Evolutionary conservation across 2,888 invertebrate species (phyloP), one percentile per base, ranked within the genome.

Genomic region (Rhogogaster chlorosoma): DNA sequence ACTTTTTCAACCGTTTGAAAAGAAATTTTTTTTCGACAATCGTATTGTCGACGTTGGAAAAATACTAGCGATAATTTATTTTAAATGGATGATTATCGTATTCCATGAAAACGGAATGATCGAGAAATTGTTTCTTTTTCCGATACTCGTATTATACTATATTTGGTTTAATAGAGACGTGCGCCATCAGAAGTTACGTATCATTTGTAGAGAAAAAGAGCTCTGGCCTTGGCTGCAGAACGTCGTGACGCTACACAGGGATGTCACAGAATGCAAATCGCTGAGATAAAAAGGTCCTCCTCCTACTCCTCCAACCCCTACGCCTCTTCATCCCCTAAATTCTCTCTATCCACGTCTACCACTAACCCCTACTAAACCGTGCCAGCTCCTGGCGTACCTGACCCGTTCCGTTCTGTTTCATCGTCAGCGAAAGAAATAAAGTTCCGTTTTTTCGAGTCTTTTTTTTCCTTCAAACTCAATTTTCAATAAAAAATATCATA

Each of bases 211-310:
- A 45, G 4, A 67, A 82, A 83, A 42, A 86, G 78, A 82, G 75
- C 64, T 86, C 80, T 45, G 67, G 71, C 70, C 70, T 77, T 71
- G 83, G 15, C 36, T 42, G 18, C 71, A 29, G 26, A 29, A 15
- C 49, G 22, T 36, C 75, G 53, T 22, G 32, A 49, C 18, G 49
- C 67, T 12, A 49, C 70, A 67, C 85, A 32, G 42, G 83, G 82
- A 80, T 80, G 85, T 78, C 86, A 85, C 85, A 75, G 84, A 88
- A 88, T 88, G 89, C 88, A 88, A 90, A 89, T 89, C 85, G 86
- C 49, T 80, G 49, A 85, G 87, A 86, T 87, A 87, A 86, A 88
- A 89, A 86, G 87, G 71, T 67, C 42, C 82, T 83, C 84, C 29
- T 73, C 57, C 86, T 45, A 80, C 78, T 38, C 53, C 57, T 38